Conservation (phyloP, 30 jellyfish, hydroid and myxozoan species). For the Calvadosia cruxmelitensis region DNA sequence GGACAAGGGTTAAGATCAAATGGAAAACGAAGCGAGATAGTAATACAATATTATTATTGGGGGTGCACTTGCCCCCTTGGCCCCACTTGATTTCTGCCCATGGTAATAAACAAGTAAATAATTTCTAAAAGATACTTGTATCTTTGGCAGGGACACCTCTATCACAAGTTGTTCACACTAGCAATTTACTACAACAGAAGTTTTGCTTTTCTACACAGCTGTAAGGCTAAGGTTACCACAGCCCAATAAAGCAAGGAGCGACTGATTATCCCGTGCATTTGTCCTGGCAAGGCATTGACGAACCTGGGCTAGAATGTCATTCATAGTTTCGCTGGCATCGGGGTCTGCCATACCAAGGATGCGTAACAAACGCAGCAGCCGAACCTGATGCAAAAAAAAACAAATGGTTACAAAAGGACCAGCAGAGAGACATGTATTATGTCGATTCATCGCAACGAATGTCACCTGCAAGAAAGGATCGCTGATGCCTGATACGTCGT, state of each 20-base stretch:
- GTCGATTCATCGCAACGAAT: neutral
- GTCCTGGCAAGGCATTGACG: too few species aligned
- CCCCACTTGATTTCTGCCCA: too few species aligned
- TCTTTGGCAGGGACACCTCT: neutral
- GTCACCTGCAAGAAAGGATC: constrained; percentile 94
- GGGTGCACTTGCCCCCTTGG: too few species aligned
- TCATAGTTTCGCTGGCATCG: constrained; percentile 92
- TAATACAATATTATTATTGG: too few species aligned
- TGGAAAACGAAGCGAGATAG: too few species aligned
- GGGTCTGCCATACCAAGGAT: constrained; percentile 69
- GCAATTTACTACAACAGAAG: too few species aligned
- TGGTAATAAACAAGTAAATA: neutral
- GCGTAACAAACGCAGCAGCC: constrained; percentile 67
- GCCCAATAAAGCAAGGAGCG: too few species aligned
- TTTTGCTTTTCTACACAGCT: too few species aligned
- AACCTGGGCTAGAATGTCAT: constrained; percentile 96
- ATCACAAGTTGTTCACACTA: too few species aligned
- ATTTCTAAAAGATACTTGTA: neutral
- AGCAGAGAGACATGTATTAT: neutral
- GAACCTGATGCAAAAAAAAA: constrained; percentile 46
- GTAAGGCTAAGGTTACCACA: too few species aligned
- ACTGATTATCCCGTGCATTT: too few species aligned
- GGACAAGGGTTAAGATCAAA: too few species aligned
- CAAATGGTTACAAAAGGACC: neutral
- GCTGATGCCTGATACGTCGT: constrained; percentile 95